Evolutionary conservation across 2,113 vertebrate species (phyloP).

Genomic region (Myanophis thanlyinensis): DNA sequence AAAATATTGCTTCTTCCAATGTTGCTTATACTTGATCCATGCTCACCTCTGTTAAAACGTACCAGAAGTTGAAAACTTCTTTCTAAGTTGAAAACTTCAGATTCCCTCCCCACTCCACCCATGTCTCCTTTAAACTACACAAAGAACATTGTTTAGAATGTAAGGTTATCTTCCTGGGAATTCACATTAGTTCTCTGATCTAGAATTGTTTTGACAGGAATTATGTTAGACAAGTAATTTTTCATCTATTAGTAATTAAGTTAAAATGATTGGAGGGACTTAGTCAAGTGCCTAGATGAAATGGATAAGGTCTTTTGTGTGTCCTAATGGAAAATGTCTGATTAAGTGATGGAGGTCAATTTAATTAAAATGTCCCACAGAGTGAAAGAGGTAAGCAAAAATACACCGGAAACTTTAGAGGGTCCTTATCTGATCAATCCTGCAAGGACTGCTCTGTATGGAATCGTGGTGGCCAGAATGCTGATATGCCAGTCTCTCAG

Average conservation of each 20-base stretch:
- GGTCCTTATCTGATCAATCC: constrained; percentile 18
- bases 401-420: background rate
- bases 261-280: constrained; percentile 32
- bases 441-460: background rate
- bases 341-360: constrained; percentile 34
- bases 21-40: background rate
- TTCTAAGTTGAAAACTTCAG: background rate
- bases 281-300: constrained; percentile 31
- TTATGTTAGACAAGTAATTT: constrained; percentile 36
- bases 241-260: constrained; percentile 30
- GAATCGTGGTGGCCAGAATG: background rate
- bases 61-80: background rate
- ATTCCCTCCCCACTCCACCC: background rate
- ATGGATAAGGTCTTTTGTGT: constrained; percentile 36
- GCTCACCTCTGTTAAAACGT: background rate
- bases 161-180: constrained; percentile 5
- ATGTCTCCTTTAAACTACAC: constrained; percentile 2
- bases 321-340: constrained; percentile 31
- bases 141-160: background rate
- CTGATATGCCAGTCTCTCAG: background rate
- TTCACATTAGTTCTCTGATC: background rate
- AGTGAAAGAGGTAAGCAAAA: constrained; percentile 3
- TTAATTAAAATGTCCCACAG: constrained; percentile 4
- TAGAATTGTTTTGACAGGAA: constrained; percentile 36
- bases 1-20: background rate